Evolutionary conservation across 2,888 invertebrate genomes (phyloP).

Genomic region (Spicauda simplicius): DNA sequence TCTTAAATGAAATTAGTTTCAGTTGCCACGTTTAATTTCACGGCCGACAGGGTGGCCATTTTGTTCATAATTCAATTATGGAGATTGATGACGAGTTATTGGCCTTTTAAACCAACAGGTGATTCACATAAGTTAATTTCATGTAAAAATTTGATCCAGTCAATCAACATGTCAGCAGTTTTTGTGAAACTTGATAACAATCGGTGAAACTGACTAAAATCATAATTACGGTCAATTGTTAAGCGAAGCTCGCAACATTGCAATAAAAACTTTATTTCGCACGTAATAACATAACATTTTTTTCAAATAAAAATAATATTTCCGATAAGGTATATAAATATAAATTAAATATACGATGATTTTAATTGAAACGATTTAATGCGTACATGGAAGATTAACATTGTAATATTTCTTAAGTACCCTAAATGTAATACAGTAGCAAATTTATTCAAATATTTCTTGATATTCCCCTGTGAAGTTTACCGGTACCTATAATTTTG

Average conservation of each 20-base stretch:
- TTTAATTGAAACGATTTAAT: neutral
- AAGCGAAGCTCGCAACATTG: neutral
- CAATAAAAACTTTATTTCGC: slow-evolving; percentile 11
- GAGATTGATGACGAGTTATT: slow-evolving; percentile 24
- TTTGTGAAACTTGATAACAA: slow-evolving; percentile 15
- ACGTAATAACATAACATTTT: neutral
- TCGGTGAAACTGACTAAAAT: slow-evolving; percentile 18
- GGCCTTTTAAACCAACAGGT: slow-evolving; percentile 21
- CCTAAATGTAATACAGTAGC: neutral
- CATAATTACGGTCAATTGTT: slow-evolving; percentile 9
- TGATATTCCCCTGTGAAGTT: no score
- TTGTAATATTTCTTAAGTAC: neutral
- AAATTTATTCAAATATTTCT: no score
- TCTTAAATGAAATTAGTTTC: slow-evolving; percentile 11
- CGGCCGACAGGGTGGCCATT: slow-evolving; percentile 1
- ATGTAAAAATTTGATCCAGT: slow-evolving; percentile 25
- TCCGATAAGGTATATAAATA: slow-evolving; percentile 4
- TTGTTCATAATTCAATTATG: slow-evolving; percentile 27
- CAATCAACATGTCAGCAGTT: slow-evolving; percentile 25
- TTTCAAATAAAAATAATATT: slow-evolving; percentile 10
- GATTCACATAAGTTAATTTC: slow-evolving; percentile 15
- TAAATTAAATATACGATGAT: neutral
- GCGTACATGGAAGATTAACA: neutral
- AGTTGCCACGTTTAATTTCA: slow-evolving; percentile 4
- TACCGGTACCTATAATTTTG: no score